Evolutionary conservation across 1,140 invertebrate genomes (phyloP), one percentile per base, ranked within the genome.

Genomic region (Macrotrachela quadricornifera): DNA sequence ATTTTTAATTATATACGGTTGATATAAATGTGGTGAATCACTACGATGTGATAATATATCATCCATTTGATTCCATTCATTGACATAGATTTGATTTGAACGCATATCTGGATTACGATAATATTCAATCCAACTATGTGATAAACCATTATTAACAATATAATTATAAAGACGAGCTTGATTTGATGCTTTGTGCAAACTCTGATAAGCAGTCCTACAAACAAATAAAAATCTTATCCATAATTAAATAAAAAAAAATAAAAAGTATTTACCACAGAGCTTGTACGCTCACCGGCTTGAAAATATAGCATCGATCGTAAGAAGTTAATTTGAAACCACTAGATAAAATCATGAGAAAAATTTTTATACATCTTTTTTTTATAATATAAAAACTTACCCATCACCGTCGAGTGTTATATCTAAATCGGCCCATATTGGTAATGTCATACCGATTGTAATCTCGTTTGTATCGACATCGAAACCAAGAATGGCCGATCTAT

Each of bases 201-300:
- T 87, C 70, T 96, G 90, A 56, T 94, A 73, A 44, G 87, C 86
- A 46, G 86, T 92, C 86, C 86, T 91, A 67, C 6, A 71, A 60
- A 46, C 49, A 50, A 40, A 50, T 30, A 2, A 13, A 18, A n/a
- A 51, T 54, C 10, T 1, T n/a, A 49, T 9, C 8, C 21, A 49
- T 30, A 48, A 36, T 16, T n/a, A n/a, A n/a, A n/a, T n/a, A n/a
- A n/a, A n/a, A n/a, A n/a, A n/a, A n/a, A n/a, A n/a, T n/a, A n/a
- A n/a, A n/a, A n/a, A n/a, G n/a, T n/a, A 81, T 83, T 79, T 73
- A 90, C 88, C 88, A 95, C 87, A 96, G 92, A 57, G 88, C 86
- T 71, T 95, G 90, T 46, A 96, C 88, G 56, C 88, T 92, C 55
- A 94, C 86, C 52, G 90, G 90, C 73, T 95, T 94, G 74, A 96